These are phyloP conservation scores for Poecilobothrus nobilitatus DNA, from an alignment of 2,888 invertebrate species.

Conservation along the genomic window DNA sequence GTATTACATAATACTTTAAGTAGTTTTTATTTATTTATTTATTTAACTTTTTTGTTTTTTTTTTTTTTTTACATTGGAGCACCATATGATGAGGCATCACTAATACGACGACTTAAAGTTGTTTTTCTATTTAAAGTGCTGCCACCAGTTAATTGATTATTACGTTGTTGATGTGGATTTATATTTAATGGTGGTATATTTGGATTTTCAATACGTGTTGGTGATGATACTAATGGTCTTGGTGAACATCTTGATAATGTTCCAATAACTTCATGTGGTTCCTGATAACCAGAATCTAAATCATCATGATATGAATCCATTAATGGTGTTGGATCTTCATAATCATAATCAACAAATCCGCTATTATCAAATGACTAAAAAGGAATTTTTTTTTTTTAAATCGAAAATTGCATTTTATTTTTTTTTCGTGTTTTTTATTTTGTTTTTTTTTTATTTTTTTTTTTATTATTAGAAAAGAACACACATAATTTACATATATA, in stretches of 20 bases:
- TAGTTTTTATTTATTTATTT: no score
- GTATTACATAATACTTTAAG: neutral
- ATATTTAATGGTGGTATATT: conserved; percentile 69
- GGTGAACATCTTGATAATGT: conserved; percentile 39
- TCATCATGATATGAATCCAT: conserved; percentile 64
- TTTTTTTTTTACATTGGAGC: conserved; percentile 35
- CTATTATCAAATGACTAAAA: conserved; percentile 58
- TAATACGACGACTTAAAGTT: conserved; percentile 41
- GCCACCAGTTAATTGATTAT: conserved; percentile 39
- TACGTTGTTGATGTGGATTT: conserved; percentile 45
- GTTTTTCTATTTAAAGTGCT: conserved; percentile 41
- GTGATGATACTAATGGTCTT: conserved; percentile 67
- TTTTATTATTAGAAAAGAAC: no score
- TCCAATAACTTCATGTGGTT: conserved; percentile 43
- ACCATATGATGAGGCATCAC: conserved; percentile 39
- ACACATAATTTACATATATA: no score
- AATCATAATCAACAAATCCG: conserved; percentile 71
- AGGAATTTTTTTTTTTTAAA: neutral
- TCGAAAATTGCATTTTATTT: neutral
- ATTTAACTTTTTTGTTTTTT: conserved; percentile 23
- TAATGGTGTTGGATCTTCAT: conserved; percentile 67
- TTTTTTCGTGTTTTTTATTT: no score
- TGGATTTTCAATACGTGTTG: conserved; percentile 73
- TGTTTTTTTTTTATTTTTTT: no score
- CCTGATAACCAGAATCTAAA: conserved; percentile 48